Evolutionary conservation across 2,888 invertebrate species (phyloP).

Genomic region (Orchesellides sinensis): DNA sequence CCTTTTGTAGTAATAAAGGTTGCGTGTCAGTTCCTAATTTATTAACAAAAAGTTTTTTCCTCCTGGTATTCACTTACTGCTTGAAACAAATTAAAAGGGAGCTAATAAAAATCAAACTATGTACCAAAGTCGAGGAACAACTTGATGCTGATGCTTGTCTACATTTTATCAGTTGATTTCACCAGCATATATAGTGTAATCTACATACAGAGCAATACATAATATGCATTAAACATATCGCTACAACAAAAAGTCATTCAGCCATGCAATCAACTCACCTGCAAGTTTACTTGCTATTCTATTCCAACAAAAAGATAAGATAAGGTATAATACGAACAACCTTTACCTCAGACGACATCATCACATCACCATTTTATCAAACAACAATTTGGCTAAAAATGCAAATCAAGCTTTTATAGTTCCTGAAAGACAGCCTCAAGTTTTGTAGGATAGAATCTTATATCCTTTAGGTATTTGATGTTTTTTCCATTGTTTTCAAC

Average conservation of each 20-base stretch:
- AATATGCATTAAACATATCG: not conserved
- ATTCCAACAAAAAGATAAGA: not conserved
- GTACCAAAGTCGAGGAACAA: not conserved
- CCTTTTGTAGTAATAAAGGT: constrained; percentile 28
- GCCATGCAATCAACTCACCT: not conserved
- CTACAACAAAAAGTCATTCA: constrained; percentile 20
- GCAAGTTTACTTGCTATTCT: not conserved
- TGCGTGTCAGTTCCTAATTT: constrained; percentile 60
- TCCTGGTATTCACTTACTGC: constrained; percentile 41
- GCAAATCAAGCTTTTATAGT: not conserved
- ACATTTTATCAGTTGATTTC: constrained; percentile 13
- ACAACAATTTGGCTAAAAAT: not conserved
- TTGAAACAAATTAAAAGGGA: constrained; percentile 55
- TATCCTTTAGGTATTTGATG: no score
- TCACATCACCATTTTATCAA: not conserved
- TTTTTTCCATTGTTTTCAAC: no score
- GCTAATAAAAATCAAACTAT: constrained; percentile 37
- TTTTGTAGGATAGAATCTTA: no score
- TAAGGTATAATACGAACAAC: not conserved
- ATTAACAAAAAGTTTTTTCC: constrained; percentile 47
- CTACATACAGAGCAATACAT: no score
- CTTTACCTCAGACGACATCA: not conserved
- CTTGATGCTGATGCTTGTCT: constrained; percentile 5
- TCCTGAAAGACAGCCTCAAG: not conserved
- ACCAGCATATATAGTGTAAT: no score